Percentiles rank a stretch among this genome's conserved stretches.
These are phyloP conservation scores for Alviniconcha marisindica DNA, from an alignment of 1,140 invertebrate species.

Conservation along the genomic window DNA sequence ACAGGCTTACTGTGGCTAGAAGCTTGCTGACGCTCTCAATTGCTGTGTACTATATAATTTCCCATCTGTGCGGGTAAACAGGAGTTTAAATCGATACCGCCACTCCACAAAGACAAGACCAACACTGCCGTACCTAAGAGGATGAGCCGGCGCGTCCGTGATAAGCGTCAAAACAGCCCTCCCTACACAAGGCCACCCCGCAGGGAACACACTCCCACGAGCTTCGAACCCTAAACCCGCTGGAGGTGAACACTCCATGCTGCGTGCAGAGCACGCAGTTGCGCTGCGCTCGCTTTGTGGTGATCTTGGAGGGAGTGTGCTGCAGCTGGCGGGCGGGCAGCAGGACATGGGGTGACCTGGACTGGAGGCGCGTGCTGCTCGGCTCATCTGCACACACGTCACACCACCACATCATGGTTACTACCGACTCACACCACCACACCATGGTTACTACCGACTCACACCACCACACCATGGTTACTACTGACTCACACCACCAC, in stretches of 20 bases:
- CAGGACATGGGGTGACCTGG: background rate
- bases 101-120: no score
- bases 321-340: background rate
- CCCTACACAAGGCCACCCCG: conserved; percentile 9
- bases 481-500: no score
- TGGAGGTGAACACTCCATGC: conserved; percentile 7
- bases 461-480: no score
- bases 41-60: no score
- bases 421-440: no score
- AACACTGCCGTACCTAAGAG: no score
- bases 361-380: background rate
- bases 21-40: no score
- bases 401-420: no score
- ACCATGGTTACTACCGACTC: no score
- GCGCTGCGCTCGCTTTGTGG: conserved; percentile 1
- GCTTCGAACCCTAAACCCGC: background rate
- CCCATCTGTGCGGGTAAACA: no score
- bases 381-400: background rate
- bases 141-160: background rate
- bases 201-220: conserved; percentile 2
- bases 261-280: conserved; percentile 23
- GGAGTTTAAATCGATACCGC: no score
- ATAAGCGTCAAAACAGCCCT: background rate
- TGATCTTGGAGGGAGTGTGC: conserved; percentile 12
- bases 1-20: no score